Conservation (phyloP, 2,797 vertebrate species). For the Mormyrus proboscirostris region DNA sequence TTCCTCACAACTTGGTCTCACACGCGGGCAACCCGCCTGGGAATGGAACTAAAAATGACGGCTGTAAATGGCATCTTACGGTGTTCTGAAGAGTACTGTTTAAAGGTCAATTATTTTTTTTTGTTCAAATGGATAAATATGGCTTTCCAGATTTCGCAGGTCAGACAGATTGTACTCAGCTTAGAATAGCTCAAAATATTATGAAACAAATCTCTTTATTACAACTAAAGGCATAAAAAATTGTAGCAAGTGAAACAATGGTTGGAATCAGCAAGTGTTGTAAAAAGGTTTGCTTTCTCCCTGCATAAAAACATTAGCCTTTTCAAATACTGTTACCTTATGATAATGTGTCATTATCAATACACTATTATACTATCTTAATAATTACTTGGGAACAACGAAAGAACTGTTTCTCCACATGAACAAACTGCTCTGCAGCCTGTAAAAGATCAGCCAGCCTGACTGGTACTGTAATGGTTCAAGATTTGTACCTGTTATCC, state of each 20-base stretch:
- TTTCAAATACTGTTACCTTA: neutral
- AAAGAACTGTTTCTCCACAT: neutral
- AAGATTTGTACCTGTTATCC: neutral
- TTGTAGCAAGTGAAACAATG: constrained; percentile 2
- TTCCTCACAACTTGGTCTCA: neutral
- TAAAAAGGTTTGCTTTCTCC: neutral
- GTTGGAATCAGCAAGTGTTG: neutral
- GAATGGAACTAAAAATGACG: neutral
- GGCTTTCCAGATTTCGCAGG: neutral
- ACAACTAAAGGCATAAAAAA: neutral
- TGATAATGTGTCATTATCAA: neutral
- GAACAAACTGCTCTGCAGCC: neutral
- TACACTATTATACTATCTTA: neutral
- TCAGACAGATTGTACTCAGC: neutral
- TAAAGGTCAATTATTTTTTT: neutral
- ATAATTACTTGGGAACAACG: neutral
- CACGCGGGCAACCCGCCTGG: neutral
- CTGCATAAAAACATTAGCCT: neutral
- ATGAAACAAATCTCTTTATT: constrained; percentile 3
- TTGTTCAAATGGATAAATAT: neutral
- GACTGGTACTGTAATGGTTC: neutral
- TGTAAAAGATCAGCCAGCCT: neutral
- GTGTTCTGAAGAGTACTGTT: neutral
- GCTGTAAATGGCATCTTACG: neutral
- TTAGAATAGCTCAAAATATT: constrained; percentile 5